Conservation (phyloP, 2,888 invertebrate species). For the Leucophenga maculata region DNA sequence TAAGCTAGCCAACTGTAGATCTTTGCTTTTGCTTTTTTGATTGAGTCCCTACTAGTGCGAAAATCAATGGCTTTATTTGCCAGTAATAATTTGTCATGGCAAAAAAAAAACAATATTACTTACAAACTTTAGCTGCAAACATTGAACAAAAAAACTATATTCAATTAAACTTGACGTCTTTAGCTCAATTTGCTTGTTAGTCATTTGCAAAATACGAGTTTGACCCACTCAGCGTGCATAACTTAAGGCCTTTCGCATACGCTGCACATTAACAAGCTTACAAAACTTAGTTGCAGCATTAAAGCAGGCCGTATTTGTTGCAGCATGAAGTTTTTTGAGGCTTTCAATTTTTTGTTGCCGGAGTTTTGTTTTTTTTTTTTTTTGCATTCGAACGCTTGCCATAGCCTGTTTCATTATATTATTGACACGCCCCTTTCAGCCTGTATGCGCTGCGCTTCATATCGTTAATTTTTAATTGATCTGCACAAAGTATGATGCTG, state of each 20-base stretch:
- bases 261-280: too few relatives aligned
- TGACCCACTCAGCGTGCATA: too few relatives aligned
- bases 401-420: conserved; percentile 69
- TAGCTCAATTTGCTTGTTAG: not conserved
- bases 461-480: conserved; percentile 71
- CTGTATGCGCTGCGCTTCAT: conserved; percentile 59
- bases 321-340: too few relatives aligned
- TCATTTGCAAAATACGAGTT: not conserved
- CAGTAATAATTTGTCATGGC: too few relatives aligned
- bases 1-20: too few relatives aligned
- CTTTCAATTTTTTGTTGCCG: conserved; percentile 4
- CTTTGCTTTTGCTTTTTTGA: too few relatives aligned
- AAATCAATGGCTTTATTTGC: too few relatives aligned
- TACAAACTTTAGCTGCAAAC: not conserved
- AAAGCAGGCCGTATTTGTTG: too few relatives aligned
- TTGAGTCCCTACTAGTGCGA: too few relatives aligned
- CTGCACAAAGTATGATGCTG: conserved; percentile 44
- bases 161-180: not conserved
- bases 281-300: too few relatives aligned
- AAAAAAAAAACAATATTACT: not conserved
- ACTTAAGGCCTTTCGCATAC: too few relatives aligned
- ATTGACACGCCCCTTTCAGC: conserved; percentile 67
- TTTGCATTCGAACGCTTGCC: conserved; percentile 20
- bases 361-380: not conserved
- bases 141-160: not conserved